These are phyloP conservation scores for Myopa tessellatipennis DNA, from an alignment of 2,888 invertebrate genomes.

Conservation along the genomic window DNA sequence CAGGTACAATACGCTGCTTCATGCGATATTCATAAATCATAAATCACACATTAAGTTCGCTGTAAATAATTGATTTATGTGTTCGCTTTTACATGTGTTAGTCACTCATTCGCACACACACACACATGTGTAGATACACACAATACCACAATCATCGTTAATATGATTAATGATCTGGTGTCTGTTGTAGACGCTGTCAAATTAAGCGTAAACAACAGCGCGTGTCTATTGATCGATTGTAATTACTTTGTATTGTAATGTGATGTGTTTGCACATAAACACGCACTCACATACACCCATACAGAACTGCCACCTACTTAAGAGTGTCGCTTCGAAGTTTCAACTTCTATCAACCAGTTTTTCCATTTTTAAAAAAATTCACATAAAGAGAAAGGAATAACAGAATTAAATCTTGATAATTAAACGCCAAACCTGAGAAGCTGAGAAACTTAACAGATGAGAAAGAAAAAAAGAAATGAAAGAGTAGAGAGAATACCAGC, in stretches of 20 bases:
- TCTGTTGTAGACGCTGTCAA: background rate
- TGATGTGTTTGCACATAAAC: background rate
- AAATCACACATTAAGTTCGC: background rate
- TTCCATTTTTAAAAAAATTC: too few species aligned
- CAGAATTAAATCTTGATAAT: too few species aligned
- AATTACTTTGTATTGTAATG: background rate
- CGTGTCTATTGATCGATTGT: background rate
- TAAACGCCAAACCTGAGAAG: too few species aligned
- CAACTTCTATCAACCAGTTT: too few species aligned
- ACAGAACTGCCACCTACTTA: background rate
- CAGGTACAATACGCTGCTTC: background rate
- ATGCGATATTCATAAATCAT: background rate
- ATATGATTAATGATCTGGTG: background rate
- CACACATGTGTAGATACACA: background rate
- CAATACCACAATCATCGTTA: too few species aligned
- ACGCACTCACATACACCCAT: background rate
- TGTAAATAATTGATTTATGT: conserved; percentile 15
- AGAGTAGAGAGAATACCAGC: too few species aligned
- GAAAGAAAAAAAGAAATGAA: too few species aligned
- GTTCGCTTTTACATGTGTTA: background rate
- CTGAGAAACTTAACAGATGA: too few species aligned
- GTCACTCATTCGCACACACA: background rate
- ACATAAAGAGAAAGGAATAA: too few species aligned
- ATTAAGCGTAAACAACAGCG: background rate
- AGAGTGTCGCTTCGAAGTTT: too few species aligned